Evolutionary conservation across 2,113 vertebrate species (phyloP), one percentile per base, ranked within the genome.

Genomic region (Rhynchomys soricoides): DNA sequence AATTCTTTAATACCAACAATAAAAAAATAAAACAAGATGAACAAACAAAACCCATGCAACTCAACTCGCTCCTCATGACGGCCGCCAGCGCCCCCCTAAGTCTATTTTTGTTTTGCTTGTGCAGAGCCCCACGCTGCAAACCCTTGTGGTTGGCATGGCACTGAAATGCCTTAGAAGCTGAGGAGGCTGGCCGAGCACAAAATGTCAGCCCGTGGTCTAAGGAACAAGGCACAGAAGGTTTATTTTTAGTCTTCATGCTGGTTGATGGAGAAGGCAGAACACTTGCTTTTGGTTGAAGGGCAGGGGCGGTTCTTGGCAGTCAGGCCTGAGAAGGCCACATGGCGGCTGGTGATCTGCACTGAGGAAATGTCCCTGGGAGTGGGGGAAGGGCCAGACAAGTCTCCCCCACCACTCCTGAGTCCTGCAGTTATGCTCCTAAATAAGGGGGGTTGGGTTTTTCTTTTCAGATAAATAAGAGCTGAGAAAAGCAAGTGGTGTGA

Each of bases 101-200:
- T n/a, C 89, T 94, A 73, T 94, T 93, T 96, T 92, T 68, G 83
- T 66, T 92, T 89, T 45, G 71, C 87, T 90, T 70, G 85, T 43
- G 6, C 34, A 77, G 83, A 78, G 74, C 45, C 88, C 24, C 9
- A 0, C 0, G 11, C 71, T 59, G 9, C 85, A 68, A 87, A 93
- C 2, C 50, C 48, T 17, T 3, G 12, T 3, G 71, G 86, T 4
- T 0, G 7, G 87, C 79, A 31, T n/a, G 74, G 12, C 0, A 17
- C 88, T 75, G 50, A 92, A 62, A 90, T 40, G 70, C 78, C 92
- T 88, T 52, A 40, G 24, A 34, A 21, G 71, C 82, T 0, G 19
- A 57, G 75, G 81, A 45, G 29, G 70, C 75, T 3, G 2, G 57
- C 89, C 3, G 13, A 19, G 81, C 8, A 45, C 57, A 34, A 19